Base-by-base conservation (phyloP, 1,140 invertebrate species). In the Macrocentrus cingulum region DNA sequence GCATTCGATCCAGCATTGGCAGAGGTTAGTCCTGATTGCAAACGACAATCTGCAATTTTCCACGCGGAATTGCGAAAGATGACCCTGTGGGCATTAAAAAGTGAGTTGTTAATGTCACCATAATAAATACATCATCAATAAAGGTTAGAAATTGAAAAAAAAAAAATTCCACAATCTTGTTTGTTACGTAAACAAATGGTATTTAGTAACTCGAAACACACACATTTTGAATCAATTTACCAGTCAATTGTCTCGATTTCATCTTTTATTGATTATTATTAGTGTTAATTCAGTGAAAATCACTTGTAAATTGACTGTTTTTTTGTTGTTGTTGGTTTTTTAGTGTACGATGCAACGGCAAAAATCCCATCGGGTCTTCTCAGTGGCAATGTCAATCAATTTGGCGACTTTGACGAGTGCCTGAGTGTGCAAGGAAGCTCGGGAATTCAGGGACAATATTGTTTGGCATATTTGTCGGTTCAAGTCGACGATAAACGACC, bases 361-460 rank as follows among this genome's bases (percentile, higher is more conserved):
- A 83, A 83, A 67, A 68, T 84, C 25, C 78, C 84, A 32, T 85
- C 85, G 4, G 85, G 85, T 37, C 72, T 87, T 15, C 59, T 87
- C 15, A 85, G 79, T 68, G 85, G 85, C 34, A 87, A 87, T 65
- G 77, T 86, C 6, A 86, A 86, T 76, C 84, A 86, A 50, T 75
- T 83, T 4, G 85, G 85, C 7, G 85, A 87, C 62, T 86, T 84
- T 56, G 84, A 86, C 65, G 83, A 85, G 60, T 87, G 85, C 62
- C 36, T 86, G 41, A 69, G 67, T n/a, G 66, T 78, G 11, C 62
- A 73, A 23, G 75, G 69, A 57, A 67, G 59, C 46, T 70, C 77
- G 2, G 74, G 70, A 13, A 77, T 87, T 8, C 72, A 67, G 1
- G 85, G 85, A 16, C 80, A 86, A 64, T 87, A 87, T 63, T 88